Percentiles rank a stretch among this genome's conserved stretches.
Evolutionary conservation across 2,888 invertebrate genomes (phyloP).

Genomic region (Apomyelois bistriatella): DNA sequence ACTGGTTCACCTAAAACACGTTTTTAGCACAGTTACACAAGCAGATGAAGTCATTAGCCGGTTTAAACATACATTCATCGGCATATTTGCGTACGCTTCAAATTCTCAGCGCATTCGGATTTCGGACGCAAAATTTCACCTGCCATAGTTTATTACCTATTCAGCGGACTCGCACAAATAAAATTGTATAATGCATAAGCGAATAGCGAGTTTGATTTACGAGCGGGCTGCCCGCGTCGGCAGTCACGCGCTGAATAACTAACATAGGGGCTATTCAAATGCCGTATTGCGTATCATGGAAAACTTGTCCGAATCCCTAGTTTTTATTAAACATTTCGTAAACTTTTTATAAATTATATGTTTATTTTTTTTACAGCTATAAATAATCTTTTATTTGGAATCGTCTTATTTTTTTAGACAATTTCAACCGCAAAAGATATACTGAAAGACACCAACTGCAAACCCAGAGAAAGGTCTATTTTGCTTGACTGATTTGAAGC

Average conservation of each 20-base stretch:
- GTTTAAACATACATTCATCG: conserved; percentile 32
- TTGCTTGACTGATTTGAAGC: too few relatives aligned
- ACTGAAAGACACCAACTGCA: too few relatives aligned
- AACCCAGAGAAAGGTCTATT: too few relatives aligned
- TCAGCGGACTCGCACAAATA: conserved; percentile 79
- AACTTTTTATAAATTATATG: too few relatives aligned
- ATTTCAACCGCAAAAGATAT: too few relatives aligned
- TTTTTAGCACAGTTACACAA: conserved; percentile 7
- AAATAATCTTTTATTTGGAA: too few relatives aligned
- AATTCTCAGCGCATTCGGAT: conserved; percentile 64
- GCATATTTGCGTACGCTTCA: conserved; percentile 64
- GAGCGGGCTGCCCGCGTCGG: conserved; percentile 52
- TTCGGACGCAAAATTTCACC: conserved; percentile 70
- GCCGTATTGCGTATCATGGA: conserved; percentile 29
- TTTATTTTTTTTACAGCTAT: too few relatives aligned
- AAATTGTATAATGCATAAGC: conserved; percentile 81
- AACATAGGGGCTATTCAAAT: conserved; percentile 69
- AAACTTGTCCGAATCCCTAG: conserved; percentile 18
- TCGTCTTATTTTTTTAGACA: too few relatives aligned
- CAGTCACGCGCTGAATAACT: conserved; percentile 74
- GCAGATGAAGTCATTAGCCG: conserved; percentile 4
- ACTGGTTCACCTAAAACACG: not conserved
- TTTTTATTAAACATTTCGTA: too few relatives aligned
- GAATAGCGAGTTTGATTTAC: conserved; percentile 79
- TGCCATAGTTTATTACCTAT: conserved; percentile 78